Evolutionary conservation across 1,140 invertebrate genomes (phyloP).

Genomic region (Maniola jurtina): DNA sequence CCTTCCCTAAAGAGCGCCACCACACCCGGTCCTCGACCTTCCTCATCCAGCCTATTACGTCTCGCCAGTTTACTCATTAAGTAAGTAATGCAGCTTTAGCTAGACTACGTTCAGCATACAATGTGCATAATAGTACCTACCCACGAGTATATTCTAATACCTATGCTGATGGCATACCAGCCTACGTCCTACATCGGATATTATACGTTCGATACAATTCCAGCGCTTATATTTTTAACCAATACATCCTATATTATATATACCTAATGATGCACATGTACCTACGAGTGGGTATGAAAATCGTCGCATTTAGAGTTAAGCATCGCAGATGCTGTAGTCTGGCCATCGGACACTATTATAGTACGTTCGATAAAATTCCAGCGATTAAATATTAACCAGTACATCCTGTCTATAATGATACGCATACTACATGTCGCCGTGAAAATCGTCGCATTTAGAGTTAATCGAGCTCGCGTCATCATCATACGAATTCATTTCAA

Average conservation of each 20-base stretch:
- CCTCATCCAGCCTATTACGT: too few relatives aligned
- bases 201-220: constrained; percentile 4
- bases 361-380: constrained; percentile 7
- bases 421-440: constrained; percentile 7
- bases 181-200: too few relatives aligned
- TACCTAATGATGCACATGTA: background rate
- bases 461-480: constrained; percentile 56
- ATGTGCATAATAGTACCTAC: too few relatives aligned
- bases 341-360: background rate
- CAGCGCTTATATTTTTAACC: constrained; percentile 16
- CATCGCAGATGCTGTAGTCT: background rate
- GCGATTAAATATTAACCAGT: constrained; percentile 13
- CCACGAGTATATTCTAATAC: too few relatives aligned
- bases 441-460: constrained; percentile 57
- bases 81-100: too few relatives aligned
- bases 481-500: constrained; percentile 68
- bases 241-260: background rate
- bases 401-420: constrained; percentile 5
- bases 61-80: too few relatives aligned
- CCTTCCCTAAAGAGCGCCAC: too few relatives aligned
- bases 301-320: constrained; percentile 60
- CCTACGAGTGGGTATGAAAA: constrained; percentile 25
- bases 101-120: too few relatives aligned
- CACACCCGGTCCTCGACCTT: too few relatives aligned
- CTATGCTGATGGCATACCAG: too few relatives aligned